Base-by-base conservation (phyloP, 2,797 vertebrate genomes). In the Podarcis siculus region DNA sequence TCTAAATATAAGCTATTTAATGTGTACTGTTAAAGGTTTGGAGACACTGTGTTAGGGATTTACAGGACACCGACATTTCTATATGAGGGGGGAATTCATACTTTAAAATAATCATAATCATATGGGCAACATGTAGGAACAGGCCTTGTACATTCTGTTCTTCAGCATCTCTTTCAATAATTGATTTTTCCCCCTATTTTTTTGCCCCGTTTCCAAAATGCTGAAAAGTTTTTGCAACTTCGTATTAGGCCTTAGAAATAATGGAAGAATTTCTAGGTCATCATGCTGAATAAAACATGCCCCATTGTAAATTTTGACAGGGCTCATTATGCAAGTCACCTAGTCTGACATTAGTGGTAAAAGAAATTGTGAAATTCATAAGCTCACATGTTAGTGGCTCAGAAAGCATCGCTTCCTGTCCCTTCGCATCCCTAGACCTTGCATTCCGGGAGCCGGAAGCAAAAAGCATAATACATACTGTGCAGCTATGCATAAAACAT, bases 251-350 rank as follows among this genome's bases (percentile, higher is more conserved):
- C 83, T 85, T 85, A 37, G 72, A 90, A 87, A 85, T 69, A 90
- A 90, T 81, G 64, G 83, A 81, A 77, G 66, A 87, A 85, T 87
- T 87, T 90, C 82, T 87, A 82, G 78, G 86, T 90, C 89, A 90
- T 76, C 79, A 37, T 82, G 89, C 82, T 90, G 89, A 90, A 87
- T 90, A 81, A 90, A 90, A 87, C 82, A 90, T 81, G 82, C 15
- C 64, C 39, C 82, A 30, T 58, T 85, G 83, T 81, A 75, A 76
- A 85, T 87, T 49, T 82, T 87, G 86, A 81, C 86, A 90, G 78
- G 86, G 37, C 79, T 90, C 78, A 84, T 87, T 90, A 90, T 85
- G 72, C 82, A 76, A 85, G 77, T 80, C 89, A 84, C 58, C 75
- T 66, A 85, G 82, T 81, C 72, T 82, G 86, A 85, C 58, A 69